These are phyloP conservation scores for Catalaphyllia jardinei DNA, from an alignment of 64 coral and sea anemone genomes.

Conservation along the genomic window DNA sequence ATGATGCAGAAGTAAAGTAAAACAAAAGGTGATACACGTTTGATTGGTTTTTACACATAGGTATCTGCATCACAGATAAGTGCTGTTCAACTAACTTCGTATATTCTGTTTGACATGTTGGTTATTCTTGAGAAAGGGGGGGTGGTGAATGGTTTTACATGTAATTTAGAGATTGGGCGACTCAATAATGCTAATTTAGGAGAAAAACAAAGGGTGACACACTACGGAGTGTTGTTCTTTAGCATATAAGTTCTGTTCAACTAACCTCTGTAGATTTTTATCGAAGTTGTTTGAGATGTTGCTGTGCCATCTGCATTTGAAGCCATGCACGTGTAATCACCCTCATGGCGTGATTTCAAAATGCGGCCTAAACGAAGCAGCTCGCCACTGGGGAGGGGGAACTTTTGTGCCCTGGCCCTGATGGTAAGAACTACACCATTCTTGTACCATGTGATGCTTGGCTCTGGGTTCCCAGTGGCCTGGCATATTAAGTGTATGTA, in stretches of 20 bases:
- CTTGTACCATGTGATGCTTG: conserved; percentile 68
- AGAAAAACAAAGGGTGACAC: background rate
- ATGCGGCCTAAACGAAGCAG: conserved; percentile 48
- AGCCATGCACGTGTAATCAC: conserved; percentile 60
- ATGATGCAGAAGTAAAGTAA: too few relatives aligned
- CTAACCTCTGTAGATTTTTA: conserved; percentile 63
- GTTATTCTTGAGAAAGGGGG: too few relatives aligned
- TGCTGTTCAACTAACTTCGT: too few relatives aligned
- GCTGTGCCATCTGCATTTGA: conserved; percentile 51
- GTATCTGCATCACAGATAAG: too few relatives aligned
- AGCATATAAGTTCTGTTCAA: background rate
- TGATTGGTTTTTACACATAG: too few relatives aligned
- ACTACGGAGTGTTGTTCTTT: background rate
- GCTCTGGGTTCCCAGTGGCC: conserved; percentile 49
- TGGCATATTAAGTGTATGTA: conserved; percentile 61
- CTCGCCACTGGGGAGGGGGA: conserved; percentile 35
- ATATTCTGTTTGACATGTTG: too few relatives aligned
- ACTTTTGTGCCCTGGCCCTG: conserved; percentile 2
- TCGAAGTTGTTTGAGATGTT: conserved; percentile 20
- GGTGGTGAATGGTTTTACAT: too few relatives aligned
- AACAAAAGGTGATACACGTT: too few relatives aligned
- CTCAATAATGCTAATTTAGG: too few relatives aligned
- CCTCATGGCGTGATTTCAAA: conserved; percentile 30
- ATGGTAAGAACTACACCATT: conserved; percentile 16
- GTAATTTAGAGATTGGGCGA: too few relatives aligned